Evolutionary conservation across 1,140 invertebrate species (phyloP), one percentile per base, ranked within the genome.

Genomic region (Rhagoletis zephyria): DNA sequence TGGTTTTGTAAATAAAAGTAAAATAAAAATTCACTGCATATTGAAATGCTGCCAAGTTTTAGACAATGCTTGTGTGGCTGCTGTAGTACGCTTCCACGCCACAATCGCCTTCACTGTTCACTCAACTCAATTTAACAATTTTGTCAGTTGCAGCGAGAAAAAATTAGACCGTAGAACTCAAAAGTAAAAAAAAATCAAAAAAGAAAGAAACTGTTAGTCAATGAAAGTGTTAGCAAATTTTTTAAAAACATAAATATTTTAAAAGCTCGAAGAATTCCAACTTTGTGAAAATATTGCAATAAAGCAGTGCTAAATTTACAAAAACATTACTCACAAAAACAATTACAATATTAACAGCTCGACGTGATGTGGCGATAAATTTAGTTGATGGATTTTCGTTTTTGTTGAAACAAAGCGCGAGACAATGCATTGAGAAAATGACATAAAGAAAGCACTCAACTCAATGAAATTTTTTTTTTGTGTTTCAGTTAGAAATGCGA

Each of bases 1-100:
- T 86, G 63, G 85, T 86, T 86, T 70, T 59, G 87, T 85, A 67
- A 45, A 87, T 67, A 74, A 61, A 85, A 87, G 30, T 63, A 63
- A 87, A 65, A 56, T 51, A 85, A 85, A 85, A 87, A 65, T 81
- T 19, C 42, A 61, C 51, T 87, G 74, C 74, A 85, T 64, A 85
- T 64, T 61, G 56, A 63, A 81, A 87, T 61, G 70, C n/a, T 74
- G 74, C 74, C 74, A 81, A 81, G 48, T 16, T 56, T 59, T 81
- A 81, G 48, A 59, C 74, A 81, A 81, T 51, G 74, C 48, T 81
- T 81, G 30, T 59, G 45, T 77, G 16, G 70, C 16, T 51, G 42
- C 4, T 77, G 45, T 45, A 48, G 48, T 0, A 2, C 9, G n/a
- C 16, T 7, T 81, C 3, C 48, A 30, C 30, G 30, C 30, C 30